A percentile compares a stretch with the other conserved stretches of the same genome.
These are phyloP conservation scores for Crenuchus spilurus DNA, from an alignment of 2,797 vertebrate genomes.

Conservation along the genomic window DNA sequence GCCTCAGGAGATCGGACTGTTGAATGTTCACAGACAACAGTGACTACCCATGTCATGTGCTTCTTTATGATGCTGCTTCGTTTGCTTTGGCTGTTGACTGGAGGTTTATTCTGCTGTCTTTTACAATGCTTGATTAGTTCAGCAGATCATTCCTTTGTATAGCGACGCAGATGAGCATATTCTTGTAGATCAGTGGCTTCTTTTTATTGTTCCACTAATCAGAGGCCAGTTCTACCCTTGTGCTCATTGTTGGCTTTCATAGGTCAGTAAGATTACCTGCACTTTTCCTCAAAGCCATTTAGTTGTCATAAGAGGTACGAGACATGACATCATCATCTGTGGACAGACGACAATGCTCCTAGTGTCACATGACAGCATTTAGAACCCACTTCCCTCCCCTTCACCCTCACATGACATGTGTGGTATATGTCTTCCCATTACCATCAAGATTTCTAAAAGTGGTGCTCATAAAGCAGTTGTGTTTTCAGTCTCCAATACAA, in stretches of 20 bases:
- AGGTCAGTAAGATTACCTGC: not conserved
- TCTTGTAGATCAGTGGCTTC: not conserved
- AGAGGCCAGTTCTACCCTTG: not conserved
- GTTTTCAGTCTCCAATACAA: too few species aligned
- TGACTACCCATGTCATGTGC: conserved; percentile 20
- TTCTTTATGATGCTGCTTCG: conserved; percentile 3
- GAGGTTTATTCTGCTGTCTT: not conserved
- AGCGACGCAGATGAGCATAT: not conserved
- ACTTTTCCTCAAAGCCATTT: not conserved
- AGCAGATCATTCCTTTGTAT: not conserved
- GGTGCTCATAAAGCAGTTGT: too few species aligned
- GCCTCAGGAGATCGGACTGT: not conserved
- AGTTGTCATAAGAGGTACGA: not conserved
- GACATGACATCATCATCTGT: not conserved
- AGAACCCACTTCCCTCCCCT: not conserved
- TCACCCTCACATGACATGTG: conserved; percentile 15
- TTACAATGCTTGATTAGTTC: not conserved
- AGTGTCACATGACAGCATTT: conserved; percentile 24
- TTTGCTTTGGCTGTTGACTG: conserved; percentile 22
- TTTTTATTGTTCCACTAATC: not conserved
- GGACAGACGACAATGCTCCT: not conserved
- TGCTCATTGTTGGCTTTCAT: not conserved
- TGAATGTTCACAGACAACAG: not conserved
- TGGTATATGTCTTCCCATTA: not conserved
- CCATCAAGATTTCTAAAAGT: too few species aligned